Percentiles rank a stretch among this genome's conserved stretches.
phyloP scores from a whole-genome alignment of 2,888 invertebrate genomes.

The Drosophila anomelani region DNA sequence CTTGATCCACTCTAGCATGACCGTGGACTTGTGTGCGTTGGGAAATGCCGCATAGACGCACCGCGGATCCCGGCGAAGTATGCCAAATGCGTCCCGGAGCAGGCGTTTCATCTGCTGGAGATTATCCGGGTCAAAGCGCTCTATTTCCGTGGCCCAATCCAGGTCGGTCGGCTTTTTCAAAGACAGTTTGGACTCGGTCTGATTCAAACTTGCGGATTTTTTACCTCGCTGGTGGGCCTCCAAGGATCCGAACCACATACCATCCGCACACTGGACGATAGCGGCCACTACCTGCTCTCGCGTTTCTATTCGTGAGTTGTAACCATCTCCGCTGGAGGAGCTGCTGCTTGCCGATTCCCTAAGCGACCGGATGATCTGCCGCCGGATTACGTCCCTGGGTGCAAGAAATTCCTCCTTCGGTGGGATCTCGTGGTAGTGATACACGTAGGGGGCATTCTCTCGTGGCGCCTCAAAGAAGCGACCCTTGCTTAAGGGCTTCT shows the following conservation, averaged over 20 bases:
- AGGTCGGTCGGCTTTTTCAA: not conserved
- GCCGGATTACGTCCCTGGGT: conserved; percentile 14
- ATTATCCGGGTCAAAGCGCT: conserved; percentile 53
- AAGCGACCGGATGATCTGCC: conserved; percentile 17
- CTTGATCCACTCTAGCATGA: conserved; percentile 60
- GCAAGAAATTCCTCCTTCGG: not conserved
- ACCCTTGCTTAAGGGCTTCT: not conserved
- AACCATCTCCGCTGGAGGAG: not conserved
- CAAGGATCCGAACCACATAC: conserved; percentile 34
- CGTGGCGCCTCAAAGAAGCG: conserved; percentile 12
- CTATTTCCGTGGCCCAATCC: not conserved
- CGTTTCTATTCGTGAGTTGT: not conserved
- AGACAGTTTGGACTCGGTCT: fast-evolving
- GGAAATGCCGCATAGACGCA: conserved; percentile 68
- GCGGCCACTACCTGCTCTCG: conserved; percentile 22
- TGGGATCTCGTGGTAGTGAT: conserved; percentile 33
- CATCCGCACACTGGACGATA: conserved; percentile 32
- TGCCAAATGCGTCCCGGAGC: conserved; percentile 45
- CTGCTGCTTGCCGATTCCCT: not conserved
- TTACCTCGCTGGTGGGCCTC: not conserved
- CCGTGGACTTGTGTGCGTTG: conserved; percentile 54
- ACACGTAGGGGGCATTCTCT: conserved; percentile 11
- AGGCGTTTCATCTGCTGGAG: conserved; percentile 47
- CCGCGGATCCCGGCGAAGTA: conserved; percentile 59
- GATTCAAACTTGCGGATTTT: not conserved